These are phyloP conservation scores for Aix galericulata DNA, from an alignment of 2,113 vertebrate genomes.

Conservation along the genomic window DNA sequence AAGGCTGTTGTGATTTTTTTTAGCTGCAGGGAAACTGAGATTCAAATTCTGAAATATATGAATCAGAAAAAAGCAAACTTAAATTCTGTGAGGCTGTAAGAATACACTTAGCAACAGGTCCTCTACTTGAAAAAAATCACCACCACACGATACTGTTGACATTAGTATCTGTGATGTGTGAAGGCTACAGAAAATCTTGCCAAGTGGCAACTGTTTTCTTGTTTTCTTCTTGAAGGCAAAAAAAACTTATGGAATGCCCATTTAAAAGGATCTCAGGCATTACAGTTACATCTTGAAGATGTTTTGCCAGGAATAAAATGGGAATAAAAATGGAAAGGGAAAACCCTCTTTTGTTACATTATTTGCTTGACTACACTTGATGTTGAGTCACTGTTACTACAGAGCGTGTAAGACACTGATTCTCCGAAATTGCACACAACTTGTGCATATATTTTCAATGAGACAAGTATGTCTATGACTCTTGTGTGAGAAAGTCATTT, in stretches of 20 bases:
- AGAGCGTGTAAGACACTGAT: background rate
- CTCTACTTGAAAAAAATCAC: background rate
- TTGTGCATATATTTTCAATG: background rate
- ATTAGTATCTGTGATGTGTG: background rate
- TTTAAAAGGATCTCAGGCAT: background rate
- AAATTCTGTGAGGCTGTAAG: background rate
- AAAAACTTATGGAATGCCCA: background rate
- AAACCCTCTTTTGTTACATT: background rate
- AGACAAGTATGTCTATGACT: background rate
- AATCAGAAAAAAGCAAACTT: background rate
- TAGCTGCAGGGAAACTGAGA: background rate
- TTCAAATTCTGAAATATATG: background rate
- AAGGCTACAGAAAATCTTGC: background rate
- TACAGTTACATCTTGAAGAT: background rate
- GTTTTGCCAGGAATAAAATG: background rate
- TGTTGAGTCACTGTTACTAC: background rate
- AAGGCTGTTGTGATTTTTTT: background rate
- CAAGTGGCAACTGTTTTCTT: background rate
- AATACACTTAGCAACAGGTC: background rate
- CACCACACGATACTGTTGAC: accelerated
- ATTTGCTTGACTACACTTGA: background rate
- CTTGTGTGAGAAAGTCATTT: background rate
- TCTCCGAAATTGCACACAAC: background rate
- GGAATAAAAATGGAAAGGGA: constrained; percentile 7
- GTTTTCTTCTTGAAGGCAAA: background rate